Percentiles rank a stretch among this genome's conserved stretches.
Conservation (phyloP, 37 sponge, comb jelly and placozoan genomes). For the Crambe crambe region DNA sequence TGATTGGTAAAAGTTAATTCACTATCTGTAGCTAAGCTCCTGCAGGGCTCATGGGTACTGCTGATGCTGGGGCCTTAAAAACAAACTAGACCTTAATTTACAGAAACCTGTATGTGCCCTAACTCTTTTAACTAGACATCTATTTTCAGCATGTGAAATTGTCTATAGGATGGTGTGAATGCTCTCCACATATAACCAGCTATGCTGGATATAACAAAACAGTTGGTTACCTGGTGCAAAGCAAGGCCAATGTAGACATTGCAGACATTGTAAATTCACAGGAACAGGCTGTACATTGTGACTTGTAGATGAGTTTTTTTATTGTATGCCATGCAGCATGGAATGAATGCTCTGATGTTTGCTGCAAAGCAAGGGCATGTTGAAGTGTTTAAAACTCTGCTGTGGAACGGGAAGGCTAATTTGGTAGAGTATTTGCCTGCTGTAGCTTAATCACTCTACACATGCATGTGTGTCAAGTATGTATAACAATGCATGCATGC, state of each 20-base stretch:
- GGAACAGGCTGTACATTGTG: not conserved
- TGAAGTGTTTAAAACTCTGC: not conserved
- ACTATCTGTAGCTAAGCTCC: not conserved
- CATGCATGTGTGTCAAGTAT: not conserved
- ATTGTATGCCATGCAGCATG: not conserved
- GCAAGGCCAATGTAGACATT: not conserved
- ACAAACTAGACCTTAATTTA: not conserved
- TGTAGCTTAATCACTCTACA: not conserved
- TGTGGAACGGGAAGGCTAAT: not conserved
- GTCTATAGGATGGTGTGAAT: constrained; percentile 1
- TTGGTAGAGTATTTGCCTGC: not conserved
- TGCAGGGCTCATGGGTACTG: not conserved
- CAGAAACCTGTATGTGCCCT: not conserved
- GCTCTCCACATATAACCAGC: constrained; percentile 4
- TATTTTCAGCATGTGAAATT: not conserved
- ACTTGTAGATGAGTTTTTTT: not conserved
- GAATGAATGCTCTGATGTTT: constrained; percentile 9
- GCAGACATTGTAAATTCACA: not conserved
- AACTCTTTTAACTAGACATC: not conserved
- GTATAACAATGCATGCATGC: not conserved
- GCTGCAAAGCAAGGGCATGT: constrained; percentile 2
- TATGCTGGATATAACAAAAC: not conserved
- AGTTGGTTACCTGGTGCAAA: not conserved
- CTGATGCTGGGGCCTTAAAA: not conserved
- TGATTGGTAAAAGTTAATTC: not conserved